These are phyloP conservation scores for Latheticus oryzae DNA, from an alignment of 2,888 invertebrate genomes.

Conservation along the genomic window DNA sequence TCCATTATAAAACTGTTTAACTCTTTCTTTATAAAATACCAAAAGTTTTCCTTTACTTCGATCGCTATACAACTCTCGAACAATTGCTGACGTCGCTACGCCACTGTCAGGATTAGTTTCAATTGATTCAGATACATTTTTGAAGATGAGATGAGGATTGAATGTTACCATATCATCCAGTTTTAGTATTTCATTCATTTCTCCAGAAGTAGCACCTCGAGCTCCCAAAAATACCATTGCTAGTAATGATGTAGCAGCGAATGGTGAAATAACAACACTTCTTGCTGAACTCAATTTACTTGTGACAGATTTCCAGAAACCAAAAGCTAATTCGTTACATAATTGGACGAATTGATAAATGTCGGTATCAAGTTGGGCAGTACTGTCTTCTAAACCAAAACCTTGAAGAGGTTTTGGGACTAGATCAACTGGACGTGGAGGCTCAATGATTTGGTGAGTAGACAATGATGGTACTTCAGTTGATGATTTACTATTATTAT, in stretches of 20 bases:
- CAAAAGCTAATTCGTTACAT: slow-evolving; percentile 87
- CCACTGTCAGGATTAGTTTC: slow-evolving; percentile 75
- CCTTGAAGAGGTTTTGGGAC: slow-evolving; percentile 70
- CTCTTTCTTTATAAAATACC: slow-evolving; percentile 89
- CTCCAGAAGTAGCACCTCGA: slow-evolving; percentile 86
- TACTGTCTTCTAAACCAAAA: slow-evolving; percentile 82
- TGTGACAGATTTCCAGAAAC: slow-evolving; percentile 81
- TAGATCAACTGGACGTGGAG: slow-evolving; percentile 65
- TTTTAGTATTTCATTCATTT: slow-evolving; percentile 88
- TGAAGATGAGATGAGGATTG: slow-evolving; percentile 88
- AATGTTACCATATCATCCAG: slow-evolving; percentile 91
- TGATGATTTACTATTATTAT: slow-evolving; percentile 16
- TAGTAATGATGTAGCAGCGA: slow-evolving; percentile 86
- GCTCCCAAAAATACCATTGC: slow-evolving; percentile 93
- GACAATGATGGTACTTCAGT: no score
- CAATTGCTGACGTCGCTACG: slow-evolving; percentile 82
- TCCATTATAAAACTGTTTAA: slow-evolving; percentile 88
- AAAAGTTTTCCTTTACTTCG: slow-evolving; percentile 82
- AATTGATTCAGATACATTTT: slow-evolving; percentile 86
- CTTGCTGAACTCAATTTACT: slow-evolving; percentile 79
- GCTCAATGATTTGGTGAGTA: slow-evolving; percentile 6
- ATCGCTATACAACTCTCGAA: slow-evolving; percentile 86
- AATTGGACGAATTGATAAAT: slow-evolving; percentile 81
- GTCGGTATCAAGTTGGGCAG: slow-evolving; percentile 77
- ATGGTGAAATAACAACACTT: slow-evolving; percentile 85